Evolutionary conservation across 2,888 invertebrate genomes (phyloP), one percentile per base, ranked within the genome.

Genomic region (Drosophila histrio): DNA sequence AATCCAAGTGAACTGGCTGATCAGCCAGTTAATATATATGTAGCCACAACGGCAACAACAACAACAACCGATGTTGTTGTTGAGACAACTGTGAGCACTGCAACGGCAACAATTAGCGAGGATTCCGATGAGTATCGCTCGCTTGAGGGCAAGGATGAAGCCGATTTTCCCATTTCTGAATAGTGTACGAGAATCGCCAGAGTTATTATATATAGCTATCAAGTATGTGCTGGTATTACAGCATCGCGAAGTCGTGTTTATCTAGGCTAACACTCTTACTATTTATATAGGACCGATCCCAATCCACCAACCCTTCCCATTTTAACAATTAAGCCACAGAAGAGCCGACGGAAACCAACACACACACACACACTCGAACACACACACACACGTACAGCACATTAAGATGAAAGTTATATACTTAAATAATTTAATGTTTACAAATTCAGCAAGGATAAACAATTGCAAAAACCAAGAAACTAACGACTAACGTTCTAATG

Each of bases 71-170:
- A 30, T 9, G 44, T 13, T 19, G 44, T 13, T 13, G 24, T 36
- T 22, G 21, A 34, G 21, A 9, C 78, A 13, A 58, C 44, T 22
- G 50, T 60, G 19, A 54, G 68, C 64, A 83, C 79, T 54, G 69
- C 66, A 28, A 73, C 86, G 11, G 57, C 69, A 6, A 71, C 77
- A 46, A 63, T 83, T 36, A 89, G 89, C 60, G 90, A 90, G 63
- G 92, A 92, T 80, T 92, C 92, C 3, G 92, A 92, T 84, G 92
- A 92, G 72, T 92, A 92, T 88, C 91, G 92, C 49, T 92, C 92
- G 46, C 88, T 92, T 66, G 92, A 92, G 76, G 89, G 88, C 66
- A 91, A 90, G 82, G 91, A 91, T 53, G 91, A 91, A 54, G 79
- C 75, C 46, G 90, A 91, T 74, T 91, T 89, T 81, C 78, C 90